phyloP scores from a whole-genome alignment of 1,140 invertebrate species.

The Lepidotrigona ventralis region DNA sequence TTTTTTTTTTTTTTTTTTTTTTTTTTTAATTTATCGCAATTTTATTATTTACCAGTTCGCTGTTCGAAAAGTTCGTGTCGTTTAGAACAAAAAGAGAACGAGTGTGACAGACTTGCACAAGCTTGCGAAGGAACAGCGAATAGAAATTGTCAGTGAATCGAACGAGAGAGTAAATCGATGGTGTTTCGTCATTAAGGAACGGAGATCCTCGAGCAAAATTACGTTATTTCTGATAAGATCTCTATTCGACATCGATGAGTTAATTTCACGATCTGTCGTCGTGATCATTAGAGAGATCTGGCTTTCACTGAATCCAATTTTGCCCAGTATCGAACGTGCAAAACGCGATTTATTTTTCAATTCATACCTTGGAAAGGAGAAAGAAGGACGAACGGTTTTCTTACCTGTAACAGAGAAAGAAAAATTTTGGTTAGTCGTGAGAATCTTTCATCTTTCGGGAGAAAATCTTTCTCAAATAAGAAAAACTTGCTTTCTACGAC shows the following conservation, averaged over 20 bases:
- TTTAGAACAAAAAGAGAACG: background rate
- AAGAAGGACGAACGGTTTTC: background rate
- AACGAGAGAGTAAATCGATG: constrained; percentile 28
- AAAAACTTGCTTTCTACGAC: background rate
- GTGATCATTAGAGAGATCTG: constrained; percentile 37
- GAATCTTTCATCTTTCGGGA: too few relatives aligned
- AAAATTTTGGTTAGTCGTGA: background rate
- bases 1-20: too few relatives aligned
- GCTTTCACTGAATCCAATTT: constrained; percentile 34
- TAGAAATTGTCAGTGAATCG: constrained; percentile 24
- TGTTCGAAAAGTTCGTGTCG: background rate
- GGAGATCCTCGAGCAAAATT: constrained; percentile 53
- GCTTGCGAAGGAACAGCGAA: constrained; percentile 3
- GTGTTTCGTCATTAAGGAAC: constrained; percentile 58
- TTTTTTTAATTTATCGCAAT: too few relatives aligned
- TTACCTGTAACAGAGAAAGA: constrained; percentile 56
- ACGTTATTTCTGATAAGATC: constrained; percentile 66
- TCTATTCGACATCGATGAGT: constrained; percentile 52
- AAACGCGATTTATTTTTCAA: background rate
- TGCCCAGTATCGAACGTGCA: background rate
- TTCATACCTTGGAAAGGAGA: constrained; percentile 5
- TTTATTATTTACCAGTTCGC: background rate
- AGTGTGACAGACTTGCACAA: background rate
- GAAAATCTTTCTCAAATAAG: background rate
- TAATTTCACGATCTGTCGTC: constrained; percentile 48